Evolutionary conservation across 2,113 vertebrate genomes (phyloP), one percentile per base, ranked within the genome.

Genomic region (Danionella cerebrum): DNA sequence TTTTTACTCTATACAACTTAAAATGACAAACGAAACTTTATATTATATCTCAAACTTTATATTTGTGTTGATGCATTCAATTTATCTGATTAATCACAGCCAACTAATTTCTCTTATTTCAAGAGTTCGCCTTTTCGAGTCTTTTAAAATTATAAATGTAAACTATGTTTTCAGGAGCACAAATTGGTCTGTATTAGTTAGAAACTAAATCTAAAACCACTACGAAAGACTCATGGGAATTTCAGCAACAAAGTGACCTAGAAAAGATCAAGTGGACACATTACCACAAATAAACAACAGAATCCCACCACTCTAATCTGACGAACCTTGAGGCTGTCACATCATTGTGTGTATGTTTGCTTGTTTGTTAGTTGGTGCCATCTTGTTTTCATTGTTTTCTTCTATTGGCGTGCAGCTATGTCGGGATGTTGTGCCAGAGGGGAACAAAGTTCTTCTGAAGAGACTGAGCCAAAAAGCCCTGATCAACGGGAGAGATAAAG

Each of bases 401-500:
- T 36, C 19, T 47, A 8, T 27, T 45, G 38, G 11, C 35, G 44
- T 67, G 25, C n/a, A 47, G 39, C 33, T 4, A 11, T 73, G 22
- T 29, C 55, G 42, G 4, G 55, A 22, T 59, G 68, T 22, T 27
- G 41, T 54, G 63, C 45, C 45, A 50, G 38, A 55, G 21, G n/a
- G 41, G 42, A 64, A 35, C 73, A 70, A 73, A 76, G 6, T 7
- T 14, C 55, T 44, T 71, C 55, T 60, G 72, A 65, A 35, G 47
- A 66, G 35, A 66, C 36, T 52, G 63, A 53, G 36, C 24, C 63
- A 53, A 44, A 38, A 22, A 47, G 11, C 7, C 47, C 33, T 60
- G 75, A 72, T 65, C 65, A 68, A 57, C 66, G 76, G 72, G 55
- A 58, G 18, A 72, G 71, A 70, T 63, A 29, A 18, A 57, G 51